These are phyloP conservation scores for Drosophila meridiana DNA, from an alignment of 2,888 invertebrate species.

Conservation along the genomic window DNA sequence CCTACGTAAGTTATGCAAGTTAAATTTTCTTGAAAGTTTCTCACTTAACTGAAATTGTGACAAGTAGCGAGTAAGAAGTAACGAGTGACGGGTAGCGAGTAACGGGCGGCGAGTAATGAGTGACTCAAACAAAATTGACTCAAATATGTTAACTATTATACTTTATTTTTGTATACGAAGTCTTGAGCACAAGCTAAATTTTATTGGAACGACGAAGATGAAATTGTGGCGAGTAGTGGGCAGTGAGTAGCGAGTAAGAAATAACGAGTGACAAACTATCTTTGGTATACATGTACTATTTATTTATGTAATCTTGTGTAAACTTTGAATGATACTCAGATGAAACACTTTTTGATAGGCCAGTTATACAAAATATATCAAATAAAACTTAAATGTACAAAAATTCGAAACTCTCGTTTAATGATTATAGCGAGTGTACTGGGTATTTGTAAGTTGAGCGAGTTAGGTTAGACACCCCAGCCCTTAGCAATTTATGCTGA, in stretches of 20 bases:
- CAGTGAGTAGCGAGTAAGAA: slow-evolving; percentile 10
- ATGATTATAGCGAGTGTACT: too few species aligned
- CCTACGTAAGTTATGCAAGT: neutral
- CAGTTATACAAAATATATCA: slow-evolving; percentile 12
- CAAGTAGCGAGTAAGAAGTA: neutral
- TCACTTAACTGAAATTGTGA: slow-evolving; percentile 5
- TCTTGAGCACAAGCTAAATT: slow-evolving; percentile 1
- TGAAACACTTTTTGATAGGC: slow-evolving; percentile 8
- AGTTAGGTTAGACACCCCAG: neutral
- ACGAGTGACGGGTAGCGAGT: too few species aligned
- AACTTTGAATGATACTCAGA: slow-evolving; percentile 3
- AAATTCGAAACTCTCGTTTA: neutral
- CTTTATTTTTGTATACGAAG: neutral
- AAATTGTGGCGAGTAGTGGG: neutral
- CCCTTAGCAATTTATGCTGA: neutral
- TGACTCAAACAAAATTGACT: neutral
- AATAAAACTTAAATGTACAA: slow-evolving; percentile 8
- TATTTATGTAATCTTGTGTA: slow-evolving; percentile 6
- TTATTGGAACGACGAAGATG: neutral
- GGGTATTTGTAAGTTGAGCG: neutral
- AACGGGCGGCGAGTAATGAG: too few species aligned
- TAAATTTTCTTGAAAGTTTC: neutral
- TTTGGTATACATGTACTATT: slow-evolving; percentile 15
- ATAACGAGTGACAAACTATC: neutral
- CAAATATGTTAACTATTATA: slow-evolving; percentile 1